A percentile compares a stretch with the other conserved stretches of the same genome.
Evolutionary conservation across 2,797 vertebrate species (phyloP).

Genomic region (Rhabdomys pumilio): DNA sequence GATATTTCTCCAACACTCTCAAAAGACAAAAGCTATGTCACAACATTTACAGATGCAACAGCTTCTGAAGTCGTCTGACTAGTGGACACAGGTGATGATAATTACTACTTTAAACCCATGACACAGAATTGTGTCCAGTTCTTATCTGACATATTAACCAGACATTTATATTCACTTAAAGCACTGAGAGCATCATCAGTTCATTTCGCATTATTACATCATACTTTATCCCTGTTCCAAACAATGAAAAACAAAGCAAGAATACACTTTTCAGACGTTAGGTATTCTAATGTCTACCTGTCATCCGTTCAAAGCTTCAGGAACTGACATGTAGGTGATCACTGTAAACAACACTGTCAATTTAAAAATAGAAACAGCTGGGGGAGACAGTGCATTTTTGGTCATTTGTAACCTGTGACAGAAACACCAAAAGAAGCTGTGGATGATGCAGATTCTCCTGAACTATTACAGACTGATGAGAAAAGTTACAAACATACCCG

Average conservation of each 20-base stretch:
- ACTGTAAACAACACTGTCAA: constrained; percentile 56
- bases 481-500: not conserved
- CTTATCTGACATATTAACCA: not conserved
- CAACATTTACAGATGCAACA: constrained; percentile 19
- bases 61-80: constrained; percentile 16
- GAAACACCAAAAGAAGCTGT: constrained; percentile 27
- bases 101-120: constrained; percentile 36
- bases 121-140: constrained; percentile 8
- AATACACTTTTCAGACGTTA: constrained; percentile 30
- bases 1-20: constrained; percentile 47
- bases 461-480: not conserved
- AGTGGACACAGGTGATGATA: not conserved
- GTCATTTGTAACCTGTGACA: not conserved
- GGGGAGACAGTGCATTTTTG: not conserved
- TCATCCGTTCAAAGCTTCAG: constrained; percentile 57
- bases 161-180: constrained; percentile 26
- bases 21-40: constrained; percentile 41
- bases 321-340: constrained; percentile 53
- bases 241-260: constrained; percentile 37
- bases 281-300: constrained; percentile 33
- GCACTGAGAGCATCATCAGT: constrained; percentile 34
- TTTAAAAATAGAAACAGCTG: constrained; percentile 67
- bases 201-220: constrained; percentile 46
- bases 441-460: not conserved
- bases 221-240: constrained; percentile 36